Conservation (phyloP, 2,113 vertebrate genomes). For the Hystrix cristata region DNA sequence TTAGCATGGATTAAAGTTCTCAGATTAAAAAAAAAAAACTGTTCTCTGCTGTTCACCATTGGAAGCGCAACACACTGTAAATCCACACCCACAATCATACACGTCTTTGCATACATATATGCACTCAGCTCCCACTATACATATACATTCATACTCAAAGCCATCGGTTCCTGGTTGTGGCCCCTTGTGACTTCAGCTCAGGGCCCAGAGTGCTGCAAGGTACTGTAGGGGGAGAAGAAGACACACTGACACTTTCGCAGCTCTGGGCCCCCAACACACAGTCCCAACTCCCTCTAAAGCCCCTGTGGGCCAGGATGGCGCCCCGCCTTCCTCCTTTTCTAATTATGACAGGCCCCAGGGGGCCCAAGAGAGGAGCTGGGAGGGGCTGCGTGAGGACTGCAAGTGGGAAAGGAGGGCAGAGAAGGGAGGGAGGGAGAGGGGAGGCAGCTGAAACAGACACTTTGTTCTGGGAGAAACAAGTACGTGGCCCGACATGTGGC, state of each 20-base stretch:
- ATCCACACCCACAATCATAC: neutral
- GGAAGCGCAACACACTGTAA: neutral
- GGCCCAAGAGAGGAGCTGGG: constrained; percentile 15
- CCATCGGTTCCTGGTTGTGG: neutral
- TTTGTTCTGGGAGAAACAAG: constrained; percentile 29
- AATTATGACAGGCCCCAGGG: constrained; percentile 82
- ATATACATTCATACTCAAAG: neutral
- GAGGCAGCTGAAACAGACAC: constrained; percentile 14
- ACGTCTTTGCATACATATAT: neutral
- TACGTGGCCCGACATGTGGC: neutral
- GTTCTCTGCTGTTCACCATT: neutral
- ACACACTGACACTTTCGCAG: neutral
- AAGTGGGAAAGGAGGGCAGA: constrained; percentile 79
- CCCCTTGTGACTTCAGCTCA: neutral
- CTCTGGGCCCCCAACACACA: constrained; percentile 40
- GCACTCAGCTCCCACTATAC: neutral
- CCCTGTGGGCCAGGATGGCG: constrained; percentile 60
- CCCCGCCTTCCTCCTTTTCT: constrained; percentile 80
- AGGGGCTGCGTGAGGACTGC: constrained; percentile 55
- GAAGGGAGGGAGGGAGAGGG: constrained; percentile 26
- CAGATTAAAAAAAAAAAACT: neutral
- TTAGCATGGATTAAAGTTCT: neutral
- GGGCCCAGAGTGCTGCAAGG: neutral
- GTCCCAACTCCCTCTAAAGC: constrained; percentile 64
- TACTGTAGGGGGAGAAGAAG: neutral